Evolutionary conservation across 2,797 vertebrate species (phyloP).

Genomic region (Australoheros facetus): DNA sequence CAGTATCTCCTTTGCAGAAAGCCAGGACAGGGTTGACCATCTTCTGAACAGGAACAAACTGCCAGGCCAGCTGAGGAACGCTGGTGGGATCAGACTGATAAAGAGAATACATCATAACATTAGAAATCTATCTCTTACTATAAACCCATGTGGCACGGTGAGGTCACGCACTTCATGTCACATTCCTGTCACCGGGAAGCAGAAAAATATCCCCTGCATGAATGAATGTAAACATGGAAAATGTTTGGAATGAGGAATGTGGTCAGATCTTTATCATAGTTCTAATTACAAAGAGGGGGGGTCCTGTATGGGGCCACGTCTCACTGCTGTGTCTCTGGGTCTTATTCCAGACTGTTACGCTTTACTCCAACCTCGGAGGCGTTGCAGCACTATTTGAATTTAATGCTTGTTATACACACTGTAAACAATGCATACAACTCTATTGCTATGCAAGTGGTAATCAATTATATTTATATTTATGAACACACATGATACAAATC

Average conservation of each 20-base stretch:
- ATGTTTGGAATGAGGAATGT: not conserved
- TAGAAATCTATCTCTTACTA: not conserved
- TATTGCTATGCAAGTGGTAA: too few relatives aligned
- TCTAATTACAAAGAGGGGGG: too few relatives aligned
- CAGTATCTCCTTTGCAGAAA: constrained; percentile 93
- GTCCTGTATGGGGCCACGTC: too few relatives aligned
- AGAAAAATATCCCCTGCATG: not conserved
- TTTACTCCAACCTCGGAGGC: too few relatives aligned
- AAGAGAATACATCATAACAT: not conserved
- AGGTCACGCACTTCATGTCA: not conserved
- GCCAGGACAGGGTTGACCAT: constrained; percentile 91
- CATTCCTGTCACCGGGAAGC: not conserved
- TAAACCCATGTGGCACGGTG: fast-evolving
- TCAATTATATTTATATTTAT: too few relatives aligned
- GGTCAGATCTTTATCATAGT: not conserved
- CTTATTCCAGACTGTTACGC: too few relatives aligned
- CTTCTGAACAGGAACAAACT: constrained; percentile 93
- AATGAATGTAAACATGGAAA: not conserved
- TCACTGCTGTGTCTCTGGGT: too few relatives aligned
- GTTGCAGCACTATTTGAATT: too few relatives aligned
- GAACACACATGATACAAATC: too few relatives aligned
- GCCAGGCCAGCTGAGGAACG: constrained; percentile 95
- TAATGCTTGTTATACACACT: too few relatives aligned
- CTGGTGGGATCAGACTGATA: constrained; percentile 92
- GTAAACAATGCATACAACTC: too few relatives aligned